Conservation (phyloP, 2,113 vertebrate genomes). For the human region GRCh38 chr16:57973001-57973500, state of each 20-base stretch:
- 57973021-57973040: background rate
- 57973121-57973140: background rate
- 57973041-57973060: background rate
- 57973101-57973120: background rate
- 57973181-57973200: background rate
- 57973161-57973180: background rate
- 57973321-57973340: background rate
- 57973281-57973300: background rate
- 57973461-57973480: background rate
- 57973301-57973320: background rate
- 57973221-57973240: background rate
- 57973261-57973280: background rate
- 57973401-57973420: background rate
- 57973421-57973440: background rate
- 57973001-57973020: background rate
- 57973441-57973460: background rate
- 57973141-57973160: background rate
- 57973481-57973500: background rate
- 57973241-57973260: background rate
- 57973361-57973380: background rate
- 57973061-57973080: background rate
- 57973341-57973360: background rate
- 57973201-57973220: background rate
- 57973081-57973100: background rate
- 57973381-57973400: background rate